Base-by-base conservation (phyloP, 37 sponge, comb jelly and placozoan genomes). In the Mnemiopsis leidyi region DNA sequence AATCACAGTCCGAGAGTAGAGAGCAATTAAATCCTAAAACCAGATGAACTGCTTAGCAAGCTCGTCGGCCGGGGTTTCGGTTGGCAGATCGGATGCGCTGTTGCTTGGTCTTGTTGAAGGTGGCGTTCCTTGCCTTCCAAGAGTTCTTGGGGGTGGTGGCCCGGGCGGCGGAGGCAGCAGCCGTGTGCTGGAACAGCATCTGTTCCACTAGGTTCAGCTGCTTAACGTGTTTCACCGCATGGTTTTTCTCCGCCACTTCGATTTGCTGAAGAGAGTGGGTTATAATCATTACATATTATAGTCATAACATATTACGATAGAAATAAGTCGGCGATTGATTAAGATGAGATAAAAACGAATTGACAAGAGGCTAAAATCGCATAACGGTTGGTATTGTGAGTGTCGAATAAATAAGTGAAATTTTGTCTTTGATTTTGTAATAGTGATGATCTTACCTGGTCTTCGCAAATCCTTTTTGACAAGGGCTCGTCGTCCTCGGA, bases 131-230 rank as follows among this genome's bases (percentile, higher is more conserved):
- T 34, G 82, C 82, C 36, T 79, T 79, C 82, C 82, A 79, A 36
- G 20, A 29, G 29, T 79, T 79, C 82, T 79, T 79, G 36, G 82
- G 82, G 82, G 3, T 35, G 23, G 82, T 79, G 34, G 82, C 82
- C 37, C 36, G 2, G 33, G 28, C 23, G 7, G 82, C 82, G 38
- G 23, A 16, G 36, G 82, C 82, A 33, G 82, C 82, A 79, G 82
- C 82, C 0, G 82, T 79, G 82, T 79, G 82, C 82, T 79, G 82
- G 82, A 79, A 79, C 37, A 79, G 82, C 82, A 79, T 79, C 36
- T 79, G 82, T 31, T 79, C 37, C 3, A 79, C 82, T 9, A 79
- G 82, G 82, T 23, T 34, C 23, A 79, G 35, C 36, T 79, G 82
- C 36, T 79, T 79, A 16, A 33, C 37, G 36, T 16, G 34, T 13